Percentiles rank a stretch among this genome's conserved stretches.
phyloP scores from a whole-genome alignment of 2,113 vertebrate species.

The Neotoma lepida region DNA sequence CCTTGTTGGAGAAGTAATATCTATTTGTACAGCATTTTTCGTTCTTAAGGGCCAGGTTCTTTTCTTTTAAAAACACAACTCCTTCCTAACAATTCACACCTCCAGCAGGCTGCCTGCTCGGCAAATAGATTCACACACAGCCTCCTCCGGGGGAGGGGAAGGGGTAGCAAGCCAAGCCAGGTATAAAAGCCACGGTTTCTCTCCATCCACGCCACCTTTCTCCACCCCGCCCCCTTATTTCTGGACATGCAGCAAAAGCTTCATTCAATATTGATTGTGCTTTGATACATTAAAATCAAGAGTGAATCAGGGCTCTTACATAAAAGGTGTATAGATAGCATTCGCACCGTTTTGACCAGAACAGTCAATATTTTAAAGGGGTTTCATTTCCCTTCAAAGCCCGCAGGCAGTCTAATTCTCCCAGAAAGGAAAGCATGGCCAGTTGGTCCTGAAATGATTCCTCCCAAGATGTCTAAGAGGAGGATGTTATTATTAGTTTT shows the following conservation, averaged over 20 bases:
- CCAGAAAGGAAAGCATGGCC: neutral
- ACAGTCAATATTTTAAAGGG: conserved; percentile 52
- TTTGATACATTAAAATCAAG: conserved; percentile 36
- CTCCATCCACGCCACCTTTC: conserved; percentile 4
- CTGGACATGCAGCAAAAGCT: neutral
- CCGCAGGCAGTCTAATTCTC: neutral
- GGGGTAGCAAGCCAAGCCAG: conserved; percentile 58
- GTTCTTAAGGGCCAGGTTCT: conserved; percentile 53
- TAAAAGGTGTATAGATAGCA: neutral
- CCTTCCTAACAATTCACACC: conserved; percentile 19
- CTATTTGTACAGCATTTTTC: neutral
- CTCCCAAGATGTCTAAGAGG: neutral
- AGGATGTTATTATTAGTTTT: conserved; percentile 5
- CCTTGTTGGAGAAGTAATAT: conserved; percentile 65
- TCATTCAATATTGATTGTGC: conserved; percentile 38
- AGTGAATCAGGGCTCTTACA: conserved; percentile 34
- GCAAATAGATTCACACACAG: neutral
- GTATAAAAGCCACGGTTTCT: conserved; percentile 28
- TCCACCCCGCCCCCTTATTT: conserved; percentile 11
- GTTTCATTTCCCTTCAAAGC: conserved; percentile 16
- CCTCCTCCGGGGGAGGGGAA: neutral
- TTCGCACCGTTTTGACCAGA: neutral
- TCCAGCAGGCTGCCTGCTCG: neutral
- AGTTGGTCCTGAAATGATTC: neutral
- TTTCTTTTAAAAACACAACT: conserved; percentile 52